Conservation (phyloP, 2,113 vertebrate species). For the Caretta caretta region DNA sequence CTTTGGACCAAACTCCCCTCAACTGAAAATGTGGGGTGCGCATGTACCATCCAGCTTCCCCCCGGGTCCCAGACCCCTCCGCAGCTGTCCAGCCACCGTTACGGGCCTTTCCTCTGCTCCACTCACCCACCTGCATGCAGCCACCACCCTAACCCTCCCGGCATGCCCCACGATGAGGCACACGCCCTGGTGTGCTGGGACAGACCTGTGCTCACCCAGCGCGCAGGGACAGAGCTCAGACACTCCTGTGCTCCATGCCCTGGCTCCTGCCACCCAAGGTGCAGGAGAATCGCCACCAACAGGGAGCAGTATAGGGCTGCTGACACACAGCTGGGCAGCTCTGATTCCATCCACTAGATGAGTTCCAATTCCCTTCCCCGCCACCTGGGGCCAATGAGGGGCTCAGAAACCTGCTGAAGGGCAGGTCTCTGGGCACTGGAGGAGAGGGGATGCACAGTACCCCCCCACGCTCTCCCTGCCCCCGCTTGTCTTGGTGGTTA, state of each 20-base stretch:
- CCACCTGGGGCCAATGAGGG: not conserved
- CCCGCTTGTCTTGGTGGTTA: not conserved
- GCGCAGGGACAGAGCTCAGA: not conserved
- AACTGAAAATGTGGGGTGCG: not conserved
- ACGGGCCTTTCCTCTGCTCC: not conserved
- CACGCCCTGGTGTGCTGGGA: not conserved
- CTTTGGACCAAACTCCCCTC: not conserved
- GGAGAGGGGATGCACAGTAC: not conserved
- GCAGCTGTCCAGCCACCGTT: not conserved
- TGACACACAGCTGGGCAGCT: not conserved
- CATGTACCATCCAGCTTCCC: not conserved
- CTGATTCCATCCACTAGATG: not conserved
- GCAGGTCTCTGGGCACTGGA: not conserved
- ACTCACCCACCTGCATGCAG: not conserved
- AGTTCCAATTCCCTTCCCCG: not conserved
- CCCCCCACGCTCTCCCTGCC: not conserved
- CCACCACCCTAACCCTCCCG: not conserved
- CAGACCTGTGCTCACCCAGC: not conserved
- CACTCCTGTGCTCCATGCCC: not conserved
- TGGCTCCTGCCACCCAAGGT: not conserved
- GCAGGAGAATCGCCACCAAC: not conserved
- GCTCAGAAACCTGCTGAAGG: not conserved
- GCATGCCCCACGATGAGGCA: not conserved
- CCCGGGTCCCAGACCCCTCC: not conserved
- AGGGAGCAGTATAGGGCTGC: not conserved